A percentile compares a stretch with the other conserved stretches of the same genome.
Conservation (phyloP, 1,140 invertebrate genomes). For the Drosophila baimaii region DNA sequence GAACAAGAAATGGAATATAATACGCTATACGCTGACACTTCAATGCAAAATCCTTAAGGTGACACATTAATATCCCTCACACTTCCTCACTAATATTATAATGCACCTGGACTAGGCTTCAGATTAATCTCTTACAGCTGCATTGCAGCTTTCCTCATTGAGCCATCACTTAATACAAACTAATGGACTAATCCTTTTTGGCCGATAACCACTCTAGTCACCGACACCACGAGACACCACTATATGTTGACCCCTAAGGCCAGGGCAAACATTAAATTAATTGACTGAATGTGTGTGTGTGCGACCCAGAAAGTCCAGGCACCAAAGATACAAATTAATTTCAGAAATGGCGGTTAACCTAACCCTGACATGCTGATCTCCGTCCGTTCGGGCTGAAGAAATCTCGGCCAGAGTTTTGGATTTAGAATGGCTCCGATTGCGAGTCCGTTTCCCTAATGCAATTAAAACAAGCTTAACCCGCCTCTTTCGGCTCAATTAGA, state of each 20-base stretch:
- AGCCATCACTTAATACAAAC: slow-evolving; percentile 34
- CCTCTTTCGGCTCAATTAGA: slow-evolving; percentile 56
- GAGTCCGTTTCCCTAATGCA: slow-evolving; percentile 43
- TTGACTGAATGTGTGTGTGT: slow-evolving; percentile 35
- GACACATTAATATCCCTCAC: background rate
- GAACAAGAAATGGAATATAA: no score
- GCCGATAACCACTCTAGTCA: slow-evolving; percentile 41
- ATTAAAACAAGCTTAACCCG: slow-evolving; percentile 65
- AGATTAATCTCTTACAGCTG: slow-evolving; percentile 4
- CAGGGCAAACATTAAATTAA: slow-evolving; percentile 30
- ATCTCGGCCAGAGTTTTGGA: slow-evolving; percentile 40
- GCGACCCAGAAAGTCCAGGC: background rate
- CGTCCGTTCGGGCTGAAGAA: slow-evolving; percentile 25
- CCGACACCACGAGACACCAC: slow-evolving; percentile 7
- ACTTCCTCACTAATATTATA: background rate
- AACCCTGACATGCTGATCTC: slow-evolving; percentile 52
- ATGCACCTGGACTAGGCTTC: background rate
- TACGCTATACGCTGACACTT: no score
- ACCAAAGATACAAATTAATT: slow-evolving; percentile 73
- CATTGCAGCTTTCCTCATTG: slow-evolving; percentile 27
- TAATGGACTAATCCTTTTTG: slow-evolving; percentile 24
- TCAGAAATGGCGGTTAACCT: slow-evolving; percentile 74
- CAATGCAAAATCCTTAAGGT: no score
- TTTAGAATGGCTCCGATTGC: slow-evolving; percentile 6
- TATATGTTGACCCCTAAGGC: slow-evolving; percentile 22